Percentiles rank a stretch among this genome's conserved stretches.
Evolutionary conservation across 2,113 vertebrate species (phyloP).

Genomic region (Rutilus rutilus): DNA sequence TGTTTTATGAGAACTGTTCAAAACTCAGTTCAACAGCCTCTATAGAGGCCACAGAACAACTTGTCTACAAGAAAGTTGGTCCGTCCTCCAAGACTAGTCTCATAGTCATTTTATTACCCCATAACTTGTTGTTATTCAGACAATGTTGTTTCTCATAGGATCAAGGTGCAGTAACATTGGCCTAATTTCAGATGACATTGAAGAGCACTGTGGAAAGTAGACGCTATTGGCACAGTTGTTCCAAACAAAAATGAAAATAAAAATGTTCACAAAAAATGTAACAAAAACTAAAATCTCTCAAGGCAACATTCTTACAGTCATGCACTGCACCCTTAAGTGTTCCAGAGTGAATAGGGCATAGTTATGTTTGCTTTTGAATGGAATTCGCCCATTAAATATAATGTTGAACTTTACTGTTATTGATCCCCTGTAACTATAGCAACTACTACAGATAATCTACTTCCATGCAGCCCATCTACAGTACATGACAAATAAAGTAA

Average conservation of each 20-base stretch:
- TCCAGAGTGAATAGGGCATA: background rate
- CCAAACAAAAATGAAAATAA: background rate
- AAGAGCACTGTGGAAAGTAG: background rate
- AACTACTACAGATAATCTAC: background rate
- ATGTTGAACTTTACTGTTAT: background rate
- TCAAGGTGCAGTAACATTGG: background rate
- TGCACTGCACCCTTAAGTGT: background rate
- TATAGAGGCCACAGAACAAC: background rate
- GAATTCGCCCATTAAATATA: background rate
- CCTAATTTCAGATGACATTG: background rate
- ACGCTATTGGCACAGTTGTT: background rate
- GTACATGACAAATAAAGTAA: background rate
- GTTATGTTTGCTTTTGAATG: background rate
- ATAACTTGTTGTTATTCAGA: background rate
- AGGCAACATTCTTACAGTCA: background rate
- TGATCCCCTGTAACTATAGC: background rate
- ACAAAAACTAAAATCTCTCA: background rate
- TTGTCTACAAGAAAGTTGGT: background rate
- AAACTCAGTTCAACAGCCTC: background rate
- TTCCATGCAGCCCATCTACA: background rate
- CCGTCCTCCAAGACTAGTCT: too few species aligned
- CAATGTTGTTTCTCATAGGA: background rate
- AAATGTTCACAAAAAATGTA: too few species aligned
- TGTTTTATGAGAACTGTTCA: background rate
- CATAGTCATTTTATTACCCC: background rate